Percentiles rank a stretch among this genome's conserved stretches.
Evolutionary conservation across 2,888 invertebrate species (phyloP).

Genomic region (Parnassius orleans): DNA sequence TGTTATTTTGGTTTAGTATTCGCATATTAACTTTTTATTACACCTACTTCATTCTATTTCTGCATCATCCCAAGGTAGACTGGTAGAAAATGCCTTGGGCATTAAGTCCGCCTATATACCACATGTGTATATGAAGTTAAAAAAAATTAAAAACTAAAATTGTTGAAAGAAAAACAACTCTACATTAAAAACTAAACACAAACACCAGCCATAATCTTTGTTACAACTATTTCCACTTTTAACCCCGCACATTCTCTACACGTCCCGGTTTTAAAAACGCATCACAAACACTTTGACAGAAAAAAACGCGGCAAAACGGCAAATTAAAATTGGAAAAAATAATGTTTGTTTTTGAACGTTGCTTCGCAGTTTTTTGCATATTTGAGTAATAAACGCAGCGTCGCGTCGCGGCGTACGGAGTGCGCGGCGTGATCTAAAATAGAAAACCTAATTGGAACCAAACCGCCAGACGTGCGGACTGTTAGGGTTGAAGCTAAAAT

Average conservation of each 20-base stretch:
- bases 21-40: too few species aligned
- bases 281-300: constrained; percentile 8
- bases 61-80: too few species aligned
- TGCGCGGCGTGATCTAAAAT: constrained; percentile 16
- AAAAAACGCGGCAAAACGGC: constrained; percentile 18
- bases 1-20: too few species aligned
- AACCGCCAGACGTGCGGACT: constrained; percentile 12
- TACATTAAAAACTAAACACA: too few species aligned
- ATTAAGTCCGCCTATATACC: too few species aligned
- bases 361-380: constrained; percentile 6
- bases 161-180: too few species aligned
- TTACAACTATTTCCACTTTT: not conserved
- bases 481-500: constrained; percentile 22
- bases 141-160: too few species aligned
- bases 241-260: too few species aligned
- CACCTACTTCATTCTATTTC: too few species aligned
- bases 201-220: not conserved
- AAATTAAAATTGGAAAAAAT: not conserved
- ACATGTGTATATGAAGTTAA: too few species aligned
- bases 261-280: too few species aligned
- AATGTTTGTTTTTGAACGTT: constrained; percentile 18
- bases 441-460: constrained; percentile 20
- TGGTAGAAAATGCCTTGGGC: too few species aligned
- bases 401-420: constrained; percentile 1
- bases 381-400: not conserved